Evolutionary conservation across 2,797 vertebrate species (phyloP).

Genomic region (Pampus argenteus): DNA sequence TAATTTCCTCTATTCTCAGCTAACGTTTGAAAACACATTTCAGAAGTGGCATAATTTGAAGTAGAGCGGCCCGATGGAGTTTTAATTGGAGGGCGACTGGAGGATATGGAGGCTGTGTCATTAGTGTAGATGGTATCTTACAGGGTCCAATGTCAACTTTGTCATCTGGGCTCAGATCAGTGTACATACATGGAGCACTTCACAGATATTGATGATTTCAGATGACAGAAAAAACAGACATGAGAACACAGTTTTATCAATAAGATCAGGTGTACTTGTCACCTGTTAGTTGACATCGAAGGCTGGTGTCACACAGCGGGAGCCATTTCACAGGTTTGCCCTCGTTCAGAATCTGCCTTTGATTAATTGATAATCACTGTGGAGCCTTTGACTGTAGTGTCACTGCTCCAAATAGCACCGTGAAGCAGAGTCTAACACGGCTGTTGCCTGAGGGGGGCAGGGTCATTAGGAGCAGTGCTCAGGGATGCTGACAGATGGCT

Average conservation of each 20-base stretch:
- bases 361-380: conserved; percentile 77
- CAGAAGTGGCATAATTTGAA: conserved; percentile 67
- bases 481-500: conserved; percentile 84
- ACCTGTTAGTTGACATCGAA: conserved; percentile 29
- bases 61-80: conserved; percentile 56
- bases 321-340: conserved; percentile 39
- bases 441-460: conserved; percentile 61
- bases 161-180: conserved; percentile 44
- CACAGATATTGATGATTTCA: conserved; percentile 21
- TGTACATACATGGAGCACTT: conserved; percentile 26
- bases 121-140: conserved; percentile 61
- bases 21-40: conserved; percentile 76
- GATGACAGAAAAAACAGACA: conserved; percentile 12
- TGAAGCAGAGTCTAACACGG: conserved; percentile 59
- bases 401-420: conserved; percentile 71
- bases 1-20: conserved; percentile 72
- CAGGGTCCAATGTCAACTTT: conserved; percentile 60
- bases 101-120: conserved; percentile 61
- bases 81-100: conserved; percentile 66
- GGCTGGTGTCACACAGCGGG: conserved; percentile 33
- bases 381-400: conserved; percentile 64
- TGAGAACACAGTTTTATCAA: conserved; percentile 25
- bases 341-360: conserved; percentile 57
- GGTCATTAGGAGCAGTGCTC: conserved; percentile 81
- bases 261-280: conserved; percentile 30